These are phyloP conservation scores for Enteromius radiatus DNA, from an alignment of 2,797 vertebrate genomes.

Conservation along the genomic window DNA sequence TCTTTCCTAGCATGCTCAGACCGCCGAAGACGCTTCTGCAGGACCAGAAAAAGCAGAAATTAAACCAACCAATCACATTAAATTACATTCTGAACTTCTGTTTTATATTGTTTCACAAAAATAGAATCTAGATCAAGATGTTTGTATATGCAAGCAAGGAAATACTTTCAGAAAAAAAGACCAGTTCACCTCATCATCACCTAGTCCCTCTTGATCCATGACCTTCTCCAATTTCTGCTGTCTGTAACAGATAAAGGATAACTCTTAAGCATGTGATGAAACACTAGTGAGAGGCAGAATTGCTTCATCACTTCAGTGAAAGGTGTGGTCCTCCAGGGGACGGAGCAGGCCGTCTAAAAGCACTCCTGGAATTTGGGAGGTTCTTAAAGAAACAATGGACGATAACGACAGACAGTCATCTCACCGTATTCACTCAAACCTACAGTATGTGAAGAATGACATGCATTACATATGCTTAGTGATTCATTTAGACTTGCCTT, in stretches of 20 bases:
- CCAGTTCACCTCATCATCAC: slow-evolving; percentile 90
- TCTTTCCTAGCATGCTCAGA: slow-evolving; percentile 96
- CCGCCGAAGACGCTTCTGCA: slow-evolving; percentile 69
- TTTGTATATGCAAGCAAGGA: background rate
- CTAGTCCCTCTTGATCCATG: slow-evolving; percentile 97
- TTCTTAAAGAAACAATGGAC: slow-evolving; percentile 10
- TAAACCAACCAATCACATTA: background rate
- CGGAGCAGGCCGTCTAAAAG: background rate
- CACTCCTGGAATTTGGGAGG: background rate
- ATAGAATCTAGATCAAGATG: background rate
- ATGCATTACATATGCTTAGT: background rate
- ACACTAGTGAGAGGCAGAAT: background rate
- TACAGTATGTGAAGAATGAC: slow-evolving; percentile 26
- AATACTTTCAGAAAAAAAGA: background rate
- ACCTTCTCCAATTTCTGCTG: slow-evolving; percentile 97
- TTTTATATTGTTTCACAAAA: background rate
- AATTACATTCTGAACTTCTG: background rate
- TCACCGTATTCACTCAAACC: background rate
- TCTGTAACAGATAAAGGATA: slow-evolving; percentile 70
- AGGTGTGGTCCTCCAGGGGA: background rate
- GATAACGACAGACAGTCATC: background rate
- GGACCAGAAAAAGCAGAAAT: background rate
- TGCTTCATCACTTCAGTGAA: slow-evolving; percentile 5
- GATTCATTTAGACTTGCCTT: slow-evolving; percentile 6
- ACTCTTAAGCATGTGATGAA: background rate